Percentiles rank a stretch among this genome's conserved stretches.
phyloP scores from a whole-genome alignment of 2,888 invertebrate genomes.

The Seira musarum region DNA sequence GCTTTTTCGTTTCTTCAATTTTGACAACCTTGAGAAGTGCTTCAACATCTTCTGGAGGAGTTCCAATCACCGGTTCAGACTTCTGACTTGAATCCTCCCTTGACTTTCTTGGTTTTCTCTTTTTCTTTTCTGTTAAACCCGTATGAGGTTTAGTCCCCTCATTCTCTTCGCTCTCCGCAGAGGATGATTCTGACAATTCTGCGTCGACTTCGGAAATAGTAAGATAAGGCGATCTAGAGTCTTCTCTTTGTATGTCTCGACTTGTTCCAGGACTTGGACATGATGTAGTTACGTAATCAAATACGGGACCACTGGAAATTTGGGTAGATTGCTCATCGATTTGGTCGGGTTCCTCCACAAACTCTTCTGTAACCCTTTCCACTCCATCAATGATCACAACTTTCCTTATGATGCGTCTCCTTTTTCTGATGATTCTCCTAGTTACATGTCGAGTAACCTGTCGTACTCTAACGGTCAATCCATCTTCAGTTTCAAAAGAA shows the following conservation, averaged over 20 bases:
- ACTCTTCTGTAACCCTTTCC: constrained; percentile 87
- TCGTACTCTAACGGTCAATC: constrained; percentile 80
- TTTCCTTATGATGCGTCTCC: constrained; percentile 82
- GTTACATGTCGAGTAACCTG: constrained; percentile 89
- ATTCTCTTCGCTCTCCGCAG: constrained; percentile 5
- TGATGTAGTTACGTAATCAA: constrained; percentile 52
- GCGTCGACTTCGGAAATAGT: constrained; percentile 26
- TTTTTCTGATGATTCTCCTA: constrained; percentile 82
- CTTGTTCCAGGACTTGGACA: not conserved
- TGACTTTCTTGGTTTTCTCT: not conserved
- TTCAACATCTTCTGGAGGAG: constrained; percentile 47
- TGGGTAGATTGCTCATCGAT: constrained; percentile 74
- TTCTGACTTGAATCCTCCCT: constrained; percentile 4
- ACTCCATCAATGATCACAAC: constrained; percentile 87
- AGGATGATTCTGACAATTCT: too few relatives aligned
- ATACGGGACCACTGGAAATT: constrained; percentile 65
- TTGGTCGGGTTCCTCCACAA: constrained; percentile 88
- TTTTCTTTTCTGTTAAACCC: constrained; percentile 7
- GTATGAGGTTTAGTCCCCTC: not conserved
- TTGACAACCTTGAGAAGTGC: constrained; percentile 41
- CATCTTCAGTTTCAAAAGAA: constrained; percentile 74
- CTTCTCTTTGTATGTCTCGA: not conserved
- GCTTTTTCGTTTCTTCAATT: constrained; percentile 42
- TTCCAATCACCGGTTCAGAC: constrained; percentile 27
- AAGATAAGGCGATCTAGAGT: constrained; percentile 17